Conservation (phyloP, 2,888 invertebrate species). For the Eubasilissa splendida region DNA sequence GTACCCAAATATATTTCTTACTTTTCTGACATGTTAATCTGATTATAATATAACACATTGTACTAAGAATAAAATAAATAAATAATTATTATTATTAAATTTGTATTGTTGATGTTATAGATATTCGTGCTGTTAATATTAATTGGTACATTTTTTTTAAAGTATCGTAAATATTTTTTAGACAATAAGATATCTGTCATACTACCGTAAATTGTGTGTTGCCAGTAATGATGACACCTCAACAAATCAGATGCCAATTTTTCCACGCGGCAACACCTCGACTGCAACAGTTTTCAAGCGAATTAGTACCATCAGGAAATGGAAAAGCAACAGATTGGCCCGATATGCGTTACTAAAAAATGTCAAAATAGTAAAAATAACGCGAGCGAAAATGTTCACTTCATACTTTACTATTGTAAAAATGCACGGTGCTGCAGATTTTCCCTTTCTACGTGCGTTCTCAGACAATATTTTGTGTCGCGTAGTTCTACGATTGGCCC, state of each 20-base stretch:
- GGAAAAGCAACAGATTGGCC: constrained; percentile 31
- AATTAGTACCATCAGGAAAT: constrained; percentile 10
- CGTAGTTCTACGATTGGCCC: neutral
- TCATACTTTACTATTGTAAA: neutral
- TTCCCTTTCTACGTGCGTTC: neutral
- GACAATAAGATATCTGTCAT: no score
- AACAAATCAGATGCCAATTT: neutral
- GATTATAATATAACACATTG: no score
- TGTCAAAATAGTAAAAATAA: neutral
- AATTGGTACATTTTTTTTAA: no score
- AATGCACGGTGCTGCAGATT: neutral
- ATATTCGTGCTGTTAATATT: no score
- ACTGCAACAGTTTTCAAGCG: constrained; percentile 29
- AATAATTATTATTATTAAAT: no score
- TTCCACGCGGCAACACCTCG: neutral
- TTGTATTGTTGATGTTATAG: no score
- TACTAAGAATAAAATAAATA: no score
- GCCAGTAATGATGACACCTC: neutral
- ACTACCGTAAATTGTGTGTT: neutral
- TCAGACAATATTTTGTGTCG: neutral
- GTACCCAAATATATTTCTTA: no score
- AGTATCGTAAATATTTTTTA: no score
- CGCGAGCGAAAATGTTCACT: neutral
- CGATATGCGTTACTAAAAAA: neutral
- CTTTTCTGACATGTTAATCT: no score